A percentile compares a stretch with the other conserved stretches of the same genome.
phyloP scores from a whole-genome alignment of 2,888 invertebrate species.

The Drosophila tripunctata region DNA sequence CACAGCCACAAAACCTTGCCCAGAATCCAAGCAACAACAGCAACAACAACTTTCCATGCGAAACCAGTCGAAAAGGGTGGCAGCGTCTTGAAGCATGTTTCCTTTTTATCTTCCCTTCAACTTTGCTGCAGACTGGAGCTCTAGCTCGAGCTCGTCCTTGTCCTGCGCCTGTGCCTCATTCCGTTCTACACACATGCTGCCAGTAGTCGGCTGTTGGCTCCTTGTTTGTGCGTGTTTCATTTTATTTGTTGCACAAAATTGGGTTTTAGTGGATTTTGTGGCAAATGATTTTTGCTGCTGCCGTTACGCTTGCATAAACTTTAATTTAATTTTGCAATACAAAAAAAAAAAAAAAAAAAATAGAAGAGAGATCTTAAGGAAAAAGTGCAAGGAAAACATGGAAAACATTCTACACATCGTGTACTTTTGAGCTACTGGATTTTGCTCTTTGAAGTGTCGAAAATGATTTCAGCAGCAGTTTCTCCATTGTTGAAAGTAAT shows the following conservation, averaged over 20 bases:
- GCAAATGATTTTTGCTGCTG: conserved; percentile 78
- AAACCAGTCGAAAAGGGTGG: not conserved
- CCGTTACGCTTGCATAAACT: conserved; percentile 79
- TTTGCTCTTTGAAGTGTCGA: conserved; percentile 14
- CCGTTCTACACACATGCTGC: conserved; percentile 24
- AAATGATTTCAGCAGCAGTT: conserved; percentile 2
- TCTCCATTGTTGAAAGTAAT: not conserved
- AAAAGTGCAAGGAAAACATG: conserved; percentile 10
- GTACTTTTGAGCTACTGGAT: conserved; percentile 5
- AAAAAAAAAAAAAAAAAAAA: conserved; percentile 9
- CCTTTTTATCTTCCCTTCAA: not conserved
- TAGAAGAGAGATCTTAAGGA: not conserved
- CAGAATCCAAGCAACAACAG: conserved; percentile 24
- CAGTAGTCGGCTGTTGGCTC: conserved; percentile 1
- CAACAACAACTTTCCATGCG: not conserved
- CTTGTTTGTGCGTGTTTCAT: conserved; percentile 69
- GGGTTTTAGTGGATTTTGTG: conserved; percentile 79
- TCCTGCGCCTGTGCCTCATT: conserved; percentile 21
- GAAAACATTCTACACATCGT: conserved; percentile 6
- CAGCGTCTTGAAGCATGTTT: conserved; percentile 41
- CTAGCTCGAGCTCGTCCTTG: conserved; percentile 35
- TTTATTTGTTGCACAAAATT: conserved; percentile 78
- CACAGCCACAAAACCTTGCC: conserved; percentile 39
- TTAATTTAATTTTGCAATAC: conserved; percentile 72
- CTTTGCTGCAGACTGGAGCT: conserved; percentile 22